These are phyloP conservation scores for Pachypeltis micranthus DNA, from an alignment of 1,140 invertebrate genomes.

Conservation along the genomic window DNA sequence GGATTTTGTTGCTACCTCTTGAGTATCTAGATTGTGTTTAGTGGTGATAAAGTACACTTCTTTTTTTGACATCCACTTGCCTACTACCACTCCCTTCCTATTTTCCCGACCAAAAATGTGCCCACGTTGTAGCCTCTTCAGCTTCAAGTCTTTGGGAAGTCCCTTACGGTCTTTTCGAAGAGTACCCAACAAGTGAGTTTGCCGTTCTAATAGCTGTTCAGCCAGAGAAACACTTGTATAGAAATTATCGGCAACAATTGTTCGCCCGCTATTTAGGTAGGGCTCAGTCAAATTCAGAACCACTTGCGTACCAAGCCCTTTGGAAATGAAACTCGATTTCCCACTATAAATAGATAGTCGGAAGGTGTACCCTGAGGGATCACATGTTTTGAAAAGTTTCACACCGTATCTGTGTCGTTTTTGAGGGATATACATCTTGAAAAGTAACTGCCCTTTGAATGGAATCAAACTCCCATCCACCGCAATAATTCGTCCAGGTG, in stretches of 20 bases:
- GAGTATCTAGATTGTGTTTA: constrained; percentile 23
- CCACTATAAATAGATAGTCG: constrained; percentile 26
- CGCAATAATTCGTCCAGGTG: constrained; percentile 28
- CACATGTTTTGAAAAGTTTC: constrained; percentile 32
- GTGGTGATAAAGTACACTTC: constrained; percentile 31
- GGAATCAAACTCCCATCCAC: constrained; percentile 34
- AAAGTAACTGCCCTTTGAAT: constrained; percentile 30
- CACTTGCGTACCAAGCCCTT: constrained; percentile 3
- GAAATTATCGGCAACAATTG: constrained; percentile 36
- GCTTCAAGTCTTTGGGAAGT: constrained; percentile 25
- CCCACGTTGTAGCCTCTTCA: constrained; percentile 30
- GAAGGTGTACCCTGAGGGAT: constrained; percentile 25
- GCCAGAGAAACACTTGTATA: constrained; percentile 33
- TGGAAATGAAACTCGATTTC: constrained; percentile 1
- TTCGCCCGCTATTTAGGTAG: constrained; percentile 31
- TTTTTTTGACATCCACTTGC: constrained; percentile 34
- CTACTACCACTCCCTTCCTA: constrained; percentile 29
- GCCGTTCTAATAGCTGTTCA: constrained; percentile 29
- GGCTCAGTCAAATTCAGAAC: constrained; percentile 20
- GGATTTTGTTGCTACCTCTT: constrained; percentile 25
- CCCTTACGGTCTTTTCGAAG: constrained; percentile 12
- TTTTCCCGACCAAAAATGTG: constrained; percentile 31
- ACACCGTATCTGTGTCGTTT: constrained; percentile 33
- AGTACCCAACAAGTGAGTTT: constrained; percentile 32
- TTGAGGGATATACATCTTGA: constrained; percentile 33